A percentile compares a stretch with the other conserved stretches of the same genome.
These are phyloP conservation scores for Haliaeetus leucogaster DNA, from an alignment of 2,113 vertebrate species.

Conservation along the genomic window DNA sequence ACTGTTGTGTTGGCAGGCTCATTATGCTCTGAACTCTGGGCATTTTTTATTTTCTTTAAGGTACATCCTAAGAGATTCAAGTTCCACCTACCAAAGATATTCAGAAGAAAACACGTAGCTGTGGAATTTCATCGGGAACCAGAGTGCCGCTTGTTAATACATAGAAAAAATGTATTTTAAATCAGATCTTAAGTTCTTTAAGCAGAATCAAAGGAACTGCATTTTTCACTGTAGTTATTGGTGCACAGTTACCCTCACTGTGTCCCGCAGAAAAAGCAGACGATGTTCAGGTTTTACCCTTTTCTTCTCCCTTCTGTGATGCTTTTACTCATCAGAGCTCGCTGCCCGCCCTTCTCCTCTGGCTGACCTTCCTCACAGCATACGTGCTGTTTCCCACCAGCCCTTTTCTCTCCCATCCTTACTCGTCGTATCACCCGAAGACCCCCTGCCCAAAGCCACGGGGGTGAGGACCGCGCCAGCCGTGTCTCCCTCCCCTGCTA, in stretches of 20 bases:
- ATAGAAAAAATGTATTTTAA: background rate
- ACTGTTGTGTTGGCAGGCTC: background rate
- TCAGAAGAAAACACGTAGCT: background rate
- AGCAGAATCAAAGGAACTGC: background rate
- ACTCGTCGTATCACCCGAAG: background rate
- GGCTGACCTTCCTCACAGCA: background rate
- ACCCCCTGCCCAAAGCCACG: background rate
- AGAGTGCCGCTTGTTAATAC: background rate
- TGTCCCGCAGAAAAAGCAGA: background rate
- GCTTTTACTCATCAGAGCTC: background rate
- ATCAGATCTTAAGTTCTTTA: background rate
- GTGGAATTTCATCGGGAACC: background rate
- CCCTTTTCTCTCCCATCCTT: background rate
- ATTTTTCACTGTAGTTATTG: background rate
- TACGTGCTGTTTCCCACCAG: background rate
- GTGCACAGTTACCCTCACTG: background rate
- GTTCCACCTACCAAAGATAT: background rate
- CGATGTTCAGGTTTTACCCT: background rate
- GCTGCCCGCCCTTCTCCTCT: background rate
- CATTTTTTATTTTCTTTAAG: background rate
- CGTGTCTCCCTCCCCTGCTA: background rate
- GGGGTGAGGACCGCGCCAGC: constrained; percentile 60
- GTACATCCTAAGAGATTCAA: background rate
- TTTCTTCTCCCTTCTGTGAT: background rate
- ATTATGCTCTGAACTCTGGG: background rate